These are phyloP conservation scores for Quadroppia sp. DNA, from an alignment of 2,888 invertebrate genomes.

Conservation along the genomic window DNA sequence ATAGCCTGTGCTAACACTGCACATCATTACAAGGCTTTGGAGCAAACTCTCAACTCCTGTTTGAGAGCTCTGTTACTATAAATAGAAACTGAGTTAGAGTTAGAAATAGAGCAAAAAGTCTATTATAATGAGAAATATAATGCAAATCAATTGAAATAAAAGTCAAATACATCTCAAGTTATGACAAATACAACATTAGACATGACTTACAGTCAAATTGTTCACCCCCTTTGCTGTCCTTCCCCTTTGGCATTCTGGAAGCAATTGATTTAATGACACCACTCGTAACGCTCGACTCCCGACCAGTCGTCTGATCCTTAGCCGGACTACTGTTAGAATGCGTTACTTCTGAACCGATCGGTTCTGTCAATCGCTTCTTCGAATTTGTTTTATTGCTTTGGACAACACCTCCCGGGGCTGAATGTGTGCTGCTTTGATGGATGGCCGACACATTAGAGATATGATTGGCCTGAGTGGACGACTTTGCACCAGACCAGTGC, in stretches of 20 bases:
- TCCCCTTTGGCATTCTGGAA: conserved; percentile 25
- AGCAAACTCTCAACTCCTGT: conserved; percentile 34
- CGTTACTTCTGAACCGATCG: not conserved
- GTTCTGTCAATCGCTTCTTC: conserved; percentile 5
- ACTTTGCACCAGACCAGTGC: not conserved
- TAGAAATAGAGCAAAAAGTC: conserved; percentile 26
- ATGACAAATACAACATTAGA: not conserved
- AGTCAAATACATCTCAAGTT: not conserved
- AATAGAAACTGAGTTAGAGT: conserved; percentile 11
- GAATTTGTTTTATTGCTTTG: not conserved
- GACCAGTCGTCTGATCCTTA: conserved; percentile 4
- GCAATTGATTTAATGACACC: not conserved
- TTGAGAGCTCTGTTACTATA: conserved; percentile 33
- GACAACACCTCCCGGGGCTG: not conserved
- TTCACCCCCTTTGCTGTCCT: conserved; percentile 27
- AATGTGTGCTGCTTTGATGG: not conserved
- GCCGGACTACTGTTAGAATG: not conserved
- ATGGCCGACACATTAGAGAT: not conserved
- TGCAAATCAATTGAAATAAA: conserved; percentile 27
- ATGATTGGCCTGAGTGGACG: not conserved
- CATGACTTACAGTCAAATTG: conserved; percentile 28
- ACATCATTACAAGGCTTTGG: not conserved
- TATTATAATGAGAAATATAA: conserved; percentile 18
- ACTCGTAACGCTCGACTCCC: conserved; percentile 5
- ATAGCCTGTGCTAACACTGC: not conserved